These are phyloP conservation scores for Leptobrachium leishanense DNA, from an alignment of 2,113 vertebrate genomes.

Conservation along the genomic window DNA sequence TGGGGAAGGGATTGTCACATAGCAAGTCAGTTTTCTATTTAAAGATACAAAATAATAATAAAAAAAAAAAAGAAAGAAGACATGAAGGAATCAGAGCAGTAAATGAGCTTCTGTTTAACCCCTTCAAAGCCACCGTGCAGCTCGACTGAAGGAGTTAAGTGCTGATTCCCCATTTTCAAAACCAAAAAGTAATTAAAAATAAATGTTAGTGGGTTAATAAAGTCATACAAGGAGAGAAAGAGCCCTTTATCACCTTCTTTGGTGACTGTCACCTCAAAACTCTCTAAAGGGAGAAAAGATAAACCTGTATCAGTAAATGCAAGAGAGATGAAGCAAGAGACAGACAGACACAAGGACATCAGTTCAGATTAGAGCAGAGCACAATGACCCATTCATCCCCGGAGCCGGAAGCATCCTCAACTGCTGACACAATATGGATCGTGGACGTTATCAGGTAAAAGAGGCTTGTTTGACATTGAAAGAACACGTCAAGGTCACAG, in stretches of 20 bases:
- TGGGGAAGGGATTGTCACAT: slow-evolving; percentile 66
- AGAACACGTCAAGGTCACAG: too few species aligned
- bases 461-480: too few species aligned
- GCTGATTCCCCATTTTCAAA: slow-evolving; percentile 86
- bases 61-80: slow-evolving; percentile 62
- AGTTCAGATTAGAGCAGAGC: neutral
- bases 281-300: slow-evolving; percentile 98
- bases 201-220: slow-evolving; percentile 95
- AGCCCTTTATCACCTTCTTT: slow-evolving; percentile 99
- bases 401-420: neutral
- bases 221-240: slow-evolving; percentile 83
- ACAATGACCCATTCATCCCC: too few species aligned
- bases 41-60: slow-evolving; percentile 69
- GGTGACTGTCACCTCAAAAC: slow-evolving; percentile 99
- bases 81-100: slow-evolving; percentile 68
- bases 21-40: slow-evolving; percentile 73
- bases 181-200: slow-evolving; percentile 57
- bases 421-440: neutral
- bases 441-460: too few species aligned
- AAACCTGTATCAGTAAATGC: slow-evolving; percentile 89
- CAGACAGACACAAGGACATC: slow-evolving; percentile 4
- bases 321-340: slow-evolving; percentile 65
- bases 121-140: slow-evolving; percentile 26
- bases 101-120: slow-evolving; percentile 79
- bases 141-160: slow-evolving; percentile 57